Conservation (phyloP, 1,140 invertebrate species). For the Thalassaphorura encarpata region DNA sequence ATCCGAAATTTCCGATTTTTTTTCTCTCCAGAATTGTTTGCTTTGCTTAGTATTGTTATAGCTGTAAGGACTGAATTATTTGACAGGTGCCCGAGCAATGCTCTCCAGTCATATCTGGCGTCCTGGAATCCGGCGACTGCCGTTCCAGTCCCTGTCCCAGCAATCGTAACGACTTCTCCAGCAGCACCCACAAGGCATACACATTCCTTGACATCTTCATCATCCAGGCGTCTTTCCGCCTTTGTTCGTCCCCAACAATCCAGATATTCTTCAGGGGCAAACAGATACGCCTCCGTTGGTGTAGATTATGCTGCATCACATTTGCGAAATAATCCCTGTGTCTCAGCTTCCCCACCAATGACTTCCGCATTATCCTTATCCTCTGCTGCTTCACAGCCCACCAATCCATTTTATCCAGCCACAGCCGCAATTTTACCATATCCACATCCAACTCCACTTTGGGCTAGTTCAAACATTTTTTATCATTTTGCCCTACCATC, state of each 20-base stretch:
- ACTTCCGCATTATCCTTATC: neutral
- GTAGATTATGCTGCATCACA: too few relatives aligned
- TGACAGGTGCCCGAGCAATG: slow-evolving; percentile 28
- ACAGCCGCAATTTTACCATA: slow-evolving; percentile 25
- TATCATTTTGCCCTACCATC: slow-evolving; percentile 32
- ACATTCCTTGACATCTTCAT: neutral
- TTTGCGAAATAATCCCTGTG: too few relatives aligned
- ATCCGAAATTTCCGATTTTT: too few relatives aligned
- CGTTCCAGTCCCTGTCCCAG: neutral
- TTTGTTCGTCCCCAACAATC: slow-evolving; percentile 31
- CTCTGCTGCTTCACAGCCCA: neutral
- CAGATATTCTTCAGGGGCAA: neutral
- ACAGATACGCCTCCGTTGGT: too few relatives aligned
- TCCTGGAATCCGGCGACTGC: slow-evolving; percentile 24
- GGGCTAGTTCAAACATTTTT: slow-evolving; percentile 31
- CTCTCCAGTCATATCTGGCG: slow-evolving; percentile 29
- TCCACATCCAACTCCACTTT: slow-evolving; percentile 28
- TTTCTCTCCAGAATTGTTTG: too few relatives aligned
- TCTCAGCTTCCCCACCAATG: slow-evolving; percentile 1
- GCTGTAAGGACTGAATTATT: neutral
- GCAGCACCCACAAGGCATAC: neutral
- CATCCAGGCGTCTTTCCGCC: slow-evolving; percentile 21
- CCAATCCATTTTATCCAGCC: slow-evolving; percentile 13
- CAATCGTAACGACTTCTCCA: neutral
- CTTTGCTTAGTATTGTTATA: neutral